Percentiles rank a stretch among this genome's conserved stretches.
phyloP scores from a whole-genome alignment of 2,888 invertebrate genomes.

The Bombyx huttoni region DNA sequence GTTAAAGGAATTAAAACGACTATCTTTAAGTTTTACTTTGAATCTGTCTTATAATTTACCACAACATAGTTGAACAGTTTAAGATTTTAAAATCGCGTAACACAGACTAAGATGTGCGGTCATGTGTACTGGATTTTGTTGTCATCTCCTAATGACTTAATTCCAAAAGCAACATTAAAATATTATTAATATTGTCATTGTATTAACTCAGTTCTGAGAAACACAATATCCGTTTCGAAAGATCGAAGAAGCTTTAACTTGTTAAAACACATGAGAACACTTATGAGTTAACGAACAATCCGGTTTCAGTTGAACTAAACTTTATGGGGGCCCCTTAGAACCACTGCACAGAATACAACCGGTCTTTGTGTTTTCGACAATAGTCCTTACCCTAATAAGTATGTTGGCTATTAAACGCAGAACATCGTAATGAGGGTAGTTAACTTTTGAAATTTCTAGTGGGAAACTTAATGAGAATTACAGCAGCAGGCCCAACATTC shows the following conservation, averaged over 20 bases:
- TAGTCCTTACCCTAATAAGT: constrained; percentile 12
- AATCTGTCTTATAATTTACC: too few relatives aligned
- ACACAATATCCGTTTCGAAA: not conserved
- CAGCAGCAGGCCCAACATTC: not conserved
- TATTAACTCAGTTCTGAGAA: not conserved
- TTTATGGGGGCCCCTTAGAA: constrained; percentile 25
- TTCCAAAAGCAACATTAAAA: too few relatives aligned
- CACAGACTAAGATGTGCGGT: too few relatives aligned
- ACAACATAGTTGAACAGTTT: too few relatives aligned
- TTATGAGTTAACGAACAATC: constrained; percentile 28
- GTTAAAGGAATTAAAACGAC: too few relatives aligned
- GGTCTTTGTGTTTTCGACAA: constrained; percentile 23
- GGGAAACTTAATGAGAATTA: not conserved
- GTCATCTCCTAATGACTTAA: too few relatives aligned
- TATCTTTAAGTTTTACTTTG: too few relatives aligned
- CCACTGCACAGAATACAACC: constrained; percentile 27
- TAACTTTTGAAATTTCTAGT: not conserved
- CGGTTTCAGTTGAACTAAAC: constrained; percentile 24
- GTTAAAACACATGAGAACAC: constrained; percentile 10
- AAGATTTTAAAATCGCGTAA: too few relatives aligned
- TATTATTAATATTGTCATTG: too few relatives aligned
- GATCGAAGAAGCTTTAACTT: not conserved
- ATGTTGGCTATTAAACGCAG: constrained; percentile 1
- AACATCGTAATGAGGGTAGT: not conserved
- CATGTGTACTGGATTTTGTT: too few relatives aligned